Evolutionary conservation across 2,797 vertebrate genomes (phyloP).

Genomic region (Bradypodion pumilum): DNA sequence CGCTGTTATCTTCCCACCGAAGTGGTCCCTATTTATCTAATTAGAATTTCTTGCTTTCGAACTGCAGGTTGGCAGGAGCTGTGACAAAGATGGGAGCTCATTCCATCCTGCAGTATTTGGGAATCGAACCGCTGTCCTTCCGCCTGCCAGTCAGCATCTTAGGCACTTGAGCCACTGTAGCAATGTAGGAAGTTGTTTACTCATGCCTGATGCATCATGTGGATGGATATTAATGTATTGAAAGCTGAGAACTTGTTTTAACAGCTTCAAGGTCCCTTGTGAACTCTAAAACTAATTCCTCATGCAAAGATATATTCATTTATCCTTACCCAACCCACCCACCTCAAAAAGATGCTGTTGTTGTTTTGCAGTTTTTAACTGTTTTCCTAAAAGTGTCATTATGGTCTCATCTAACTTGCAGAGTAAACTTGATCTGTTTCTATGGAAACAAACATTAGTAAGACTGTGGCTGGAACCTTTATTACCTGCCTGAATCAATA

Average conservation of each 20-base stretch:
- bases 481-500: slow-evolving; percentile 47
- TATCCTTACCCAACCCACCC: not conserved
- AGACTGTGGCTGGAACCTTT: slow-evolving; percentile 30
- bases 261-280: not conserved
- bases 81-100: no score
- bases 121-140: no score
- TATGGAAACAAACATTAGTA: slow-evolving; percentile 56
- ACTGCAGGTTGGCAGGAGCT: no score
- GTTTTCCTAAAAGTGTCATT: slow-evolving; percentile 19
- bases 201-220: not conserved
- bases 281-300: not conserved
- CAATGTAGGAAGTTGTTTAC: no score
- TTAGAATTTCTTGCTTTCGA: no score
- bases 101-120: no score
- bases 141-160: no score
- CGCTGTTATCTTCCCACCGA: no score
- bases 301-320: not conserved
- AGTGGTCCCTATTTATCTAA: no score
- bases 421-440: slow-evolving; percentile 47
- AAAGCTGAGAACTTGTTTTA: not conserved
- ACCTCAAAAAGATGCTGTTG: not conserved
- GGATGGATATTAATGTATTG: not conserved
- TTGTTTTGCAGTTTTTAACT: not conserved
- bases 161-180: no score
- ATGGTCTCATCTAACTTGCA: slow-evolving; percentile 39